A percentile compares a stretch with the other conserved stretches of the same genome.
Conservation (phyloP, 2,888 invertebrate species). For the Pristionchus fissidentatus region DNA sequence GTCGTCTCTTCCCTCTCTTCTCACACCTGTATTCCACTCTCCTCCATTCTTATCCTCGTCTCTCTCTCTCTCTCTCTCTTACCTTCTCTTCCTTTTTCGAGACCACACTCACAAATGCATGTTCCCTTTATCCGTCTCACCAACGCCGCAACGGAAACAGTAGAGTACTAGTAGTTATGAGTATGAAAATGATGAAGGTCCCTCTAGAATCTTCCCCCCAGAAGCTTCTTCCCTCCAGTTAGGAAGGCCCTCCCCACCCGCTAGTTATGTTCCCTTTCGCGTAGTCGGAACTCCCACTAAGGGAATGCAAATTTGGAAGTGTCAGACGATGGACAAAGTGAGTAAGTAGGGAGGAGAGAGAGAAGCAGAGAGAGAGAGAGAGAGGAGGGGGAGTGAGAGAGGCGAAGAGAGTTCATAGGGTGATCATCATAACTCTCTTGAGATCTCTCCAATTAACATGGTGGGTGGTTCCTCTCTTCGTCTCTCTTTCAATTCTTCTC, state of each 20-base stretch:
- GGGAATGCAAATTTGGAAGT: constrained; percentile 42
- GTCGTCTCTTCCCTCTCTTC: neutral
- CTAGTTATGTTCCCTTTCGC: constrained; percentile 38
- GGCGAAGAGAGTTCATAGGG: constrained; percentile 2
- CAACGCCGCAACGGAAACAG: neutral
- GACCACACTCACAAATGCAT: constrained; percentile 41
- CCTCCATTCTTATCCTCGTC: constrained; percentile 3
- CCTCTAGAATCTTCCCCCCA: neutral
- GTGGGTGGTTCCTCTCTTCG: neutral
- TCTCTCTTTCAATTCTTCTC: neutral
- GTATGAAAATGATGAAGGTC: neutral
- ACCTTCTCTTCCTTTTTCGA: neutral
- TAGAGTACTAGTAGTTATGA: neutral
- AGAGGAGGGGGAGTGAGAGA: neutral
- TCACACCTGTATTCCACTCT: constrained; percentile 35
- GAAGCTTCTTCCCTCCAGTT: neutral
- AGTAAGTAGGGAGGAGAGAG: constrained; percentile 1
- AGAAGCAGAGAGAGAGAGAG: neutral
- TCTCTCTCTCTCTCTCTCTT: neutral
- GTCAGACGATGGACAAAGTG: constrained; percentile 26
- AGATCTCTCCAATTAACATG: constrained; percentile 28
- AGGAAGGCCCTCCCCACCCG: neutral
- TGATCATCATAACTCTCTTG: constrained; percentile 19
- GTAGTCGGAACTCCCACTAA: constrained; percentile 22
- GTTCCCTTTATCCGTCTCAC: constrained; percentile 22